These are phyloP conservation scores for Brachionus asplanchnoidis DNA, from an alignment of 1,140 invertebrate species.

Conservation along the genomic window DNA sequence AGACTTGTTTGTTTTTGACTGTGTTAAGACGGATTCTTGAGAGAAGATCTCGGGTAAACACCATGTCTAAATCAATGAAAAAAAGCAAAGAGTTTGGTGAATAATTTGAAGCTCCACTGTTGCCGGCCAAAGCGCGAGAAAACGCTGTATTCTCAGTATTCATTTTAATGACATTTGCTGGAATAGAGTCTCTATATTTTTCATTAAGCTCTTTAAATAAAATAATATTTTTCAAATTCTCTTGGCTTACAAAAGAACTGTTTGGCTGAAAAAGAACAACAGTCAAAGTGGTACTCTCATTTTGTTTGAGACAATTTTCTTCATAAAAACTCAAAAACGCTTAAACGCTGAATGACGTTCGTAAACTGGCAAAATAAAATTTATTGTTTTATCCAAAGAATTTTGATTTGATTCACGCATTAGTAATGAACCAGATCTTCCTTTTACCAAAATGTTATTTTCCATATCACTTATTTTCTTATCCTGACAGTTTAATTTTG, in stretches of 20 bases:
- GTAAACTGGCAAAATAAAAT: slow-evolving; percentile 3
- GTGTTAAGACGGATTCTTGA: slow-evolving; percentile 65
- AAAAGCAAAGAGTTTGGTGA: slow-evolving; percentile 63
- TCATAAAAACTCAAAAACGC: background rate
- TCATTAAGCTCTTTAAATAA: background rate
- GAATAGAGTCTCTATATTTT: background rate
- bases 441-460: background rate
- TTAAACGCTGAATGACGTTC: background rate
- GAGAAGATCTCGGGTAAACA: slow-evolving; percentile 52
- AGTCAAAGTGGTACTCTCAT: background rate
- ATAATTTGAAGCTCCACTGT: slow-evolving; percentile 56
- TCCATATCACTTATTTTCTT: background rate
- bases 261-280: background rate
- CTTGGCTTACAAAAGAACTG: background rate
- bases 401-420: background rate
- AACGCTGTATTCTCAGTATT: background rate
- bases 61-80: slow-evolving; percentile 64
- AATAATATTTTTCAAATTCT: background rate
- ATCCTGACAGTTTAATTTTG: background rate
- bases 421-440: background rate
- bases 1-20: slow-evolving; percentile 69
- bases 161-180: background rate
- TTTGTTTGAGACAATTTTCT: background rate
- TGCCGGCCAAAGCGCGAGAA: slow-evolving; percentile 48
- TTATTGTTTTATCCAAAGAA: background rate